A percentile compares a stretch with the other conserved stretches of the same genome.
These are phyloP conservation scores for Falco punctatus DNA, from an alignment of 2,113 vertebrate genomes.

Conservation along the genomic window DNA sequence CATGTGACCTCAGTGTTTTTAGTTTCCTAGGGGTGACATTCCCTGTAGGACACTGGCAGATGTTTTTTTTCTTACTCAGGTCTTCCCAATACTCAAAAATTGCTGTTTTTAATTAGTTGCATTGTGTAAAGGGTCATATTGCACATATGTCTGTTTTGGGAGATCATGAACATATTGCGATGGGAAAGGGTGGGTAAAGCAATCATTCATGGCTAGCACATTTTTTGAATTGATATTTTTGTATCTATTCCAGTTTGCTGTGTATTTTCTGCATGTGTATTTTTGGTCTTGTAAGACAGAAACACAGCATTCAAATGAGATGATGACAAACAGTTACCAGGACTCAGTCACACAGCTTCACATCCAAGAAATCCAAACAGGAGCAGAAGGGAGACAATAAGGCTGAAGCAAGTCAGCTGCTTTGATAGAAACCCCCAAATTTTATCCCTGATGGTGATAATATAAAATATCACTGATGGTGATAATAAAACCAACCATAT, in stretches of 20 bases:
- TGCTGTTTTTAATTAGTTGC: not conserved
- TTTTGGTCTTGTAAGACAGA: not conserved
- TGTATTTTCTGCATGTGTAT: not conserved
- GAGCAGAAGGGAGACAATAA: not conserved
- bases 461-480: no score
- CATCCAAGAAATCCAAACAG: not conserved
- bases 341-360: not conserved
- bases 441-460: not conserved
- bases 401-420: not conserved
- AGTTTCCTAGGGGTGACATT: constrained; percentile 5
- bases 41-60: not conserved
- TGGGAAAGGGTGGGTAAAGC: not conserved
- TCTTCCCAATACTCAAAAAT: not conserved
- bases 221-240: not conserved
- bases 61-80: not conserved
- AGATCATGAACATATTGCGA: not conserved
- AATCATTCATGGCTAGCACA: not conserved
- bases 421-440: not conserved
- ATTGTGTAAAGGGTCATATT: not conserved
- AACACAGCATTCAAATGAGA: not conserved
- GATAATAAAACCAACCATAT: not conserved
- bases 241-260: not conserved
- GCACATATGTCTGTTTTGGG: not conserved
- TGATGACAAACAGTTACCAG: not conserved
- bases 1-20: not conserved